Percentiles rank a stretch among this genome's conserved stretches.
Evolutionary conservation across 2,113 vertebrate genomes (phyloP).

Genomic region (Macquaria australasica): DNA sequence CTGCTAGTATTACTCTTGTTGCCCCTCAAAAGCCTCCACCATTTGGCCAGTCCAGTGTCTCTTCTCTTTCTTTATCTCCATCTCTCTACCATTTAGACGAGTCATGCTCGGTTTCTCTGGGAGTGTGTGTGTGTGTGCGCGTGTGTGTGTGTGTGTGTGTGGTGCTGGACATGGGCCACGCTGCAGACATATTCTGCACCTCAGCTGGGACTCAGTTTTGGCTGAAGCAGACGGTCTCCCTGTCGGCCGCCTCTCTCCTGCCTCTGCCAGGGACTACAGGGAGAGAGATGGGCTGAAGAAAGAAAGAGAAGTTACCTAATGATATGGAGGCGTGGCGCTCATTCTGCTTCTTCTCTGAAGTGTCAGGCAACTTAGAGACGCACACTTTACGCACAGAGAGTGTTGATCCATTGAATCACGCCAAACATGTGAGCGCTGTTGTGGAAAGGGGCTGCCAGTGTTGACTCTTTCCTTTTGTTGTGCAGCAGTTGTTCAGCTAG

Average conservation of each 20-base stretch:
- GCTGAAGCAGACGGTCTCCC: conserved; percentile 13
- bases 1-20: not conserved
- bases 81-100: conserved; percentile 30
- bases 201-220: conserved; percentile 54
- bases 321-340: not conserved
- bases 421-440: conserved; percentile 28
- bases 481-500: conserved; percentile 35
- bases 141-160: conserved; percentile 35
- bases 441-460: conserved; percentile 33
- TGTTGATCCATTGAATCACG: not conserved
- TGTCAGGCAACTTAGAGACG: conserved; percentile 17
- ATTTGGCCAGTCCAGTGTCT: not conserved
- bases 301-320: conserved; percentile 23
- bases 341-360: not conserved
- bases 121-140: conserved; percentile 26
- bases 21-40: conserved; percentile 1
- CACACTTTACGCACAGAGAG: conserved; percentile 8
- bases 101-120: conserved; percentile 24
- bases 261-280: conserved; percentile 29
- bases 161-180: conserved; percentile 60
- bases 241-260: conserved; percentile 22
- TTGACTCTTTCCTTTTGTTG: conserved; percentile 6
- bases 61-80: conserved; percentile 24
- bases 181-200: conserved; percentile 64
- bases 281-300: conserved; percentile 21